Base-by-base conservation (phyloP, 64 coral and sea anemone genomes). In the Stichodactyla mertensii region DNA sequence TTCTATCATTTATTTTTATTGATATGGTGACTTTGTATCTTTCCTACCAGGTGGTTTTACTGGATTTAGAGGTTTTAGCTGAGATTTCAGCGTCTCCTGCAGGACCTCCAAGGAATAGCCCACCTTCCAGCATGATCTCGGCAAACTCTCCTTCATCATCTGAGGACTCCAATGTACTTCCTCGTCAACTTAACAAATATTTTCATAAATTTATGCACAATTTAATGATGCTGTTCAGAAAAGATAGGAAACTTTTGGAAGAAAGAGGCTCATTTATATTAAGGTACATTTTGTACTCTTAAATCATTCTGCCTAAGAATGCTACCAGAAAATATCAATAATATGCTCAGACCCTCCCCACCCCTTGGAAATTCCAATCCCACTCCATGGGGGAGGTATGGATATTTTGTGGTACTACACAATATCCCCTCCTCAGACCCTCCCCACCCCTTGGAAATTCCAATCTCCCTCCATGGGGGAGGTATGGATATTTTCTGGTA, bases 181-280 rank as follows among this genome's bases (percentile, higher is more conserved):
- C 89, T 18, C 95, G 93, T 71, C 90, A 99, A 18, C 88, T 99
- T 11, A 99, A 99, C 83, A 94, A 95, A 84, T 99, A 99, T 82
- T 99, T 99, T 87, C 93, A 95, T 88, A 95, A 95, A 62, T 99
- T 99, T 83, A 92, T 99, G 88, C 87, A 95, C 61, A 99, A 89
- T 86, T 77, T 99, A 4, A 89, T 95, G 91, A 82, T 84, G 20
- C 61, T 95, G 52, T 99, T 99, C 78, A 89, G 97, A 88, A 92
- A 86, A 20, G 93, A 99, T n/a, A 92, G 90, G 51, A 99, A 95
- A 74, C 85, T 99, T 23, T 61, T 99, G 16, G 97, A 99, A 55
- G 97, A 99, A 74, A 95, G 93, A 88, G 97, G 97, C 15, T 92
- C 90, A 59, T 99, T 99, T 78, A 99, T 99, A 77, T 84, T 99